Base-by-base conservation (phyloP, 2,113 vertebrate genomes). In the Callospermophilus lateralis region DNA sequence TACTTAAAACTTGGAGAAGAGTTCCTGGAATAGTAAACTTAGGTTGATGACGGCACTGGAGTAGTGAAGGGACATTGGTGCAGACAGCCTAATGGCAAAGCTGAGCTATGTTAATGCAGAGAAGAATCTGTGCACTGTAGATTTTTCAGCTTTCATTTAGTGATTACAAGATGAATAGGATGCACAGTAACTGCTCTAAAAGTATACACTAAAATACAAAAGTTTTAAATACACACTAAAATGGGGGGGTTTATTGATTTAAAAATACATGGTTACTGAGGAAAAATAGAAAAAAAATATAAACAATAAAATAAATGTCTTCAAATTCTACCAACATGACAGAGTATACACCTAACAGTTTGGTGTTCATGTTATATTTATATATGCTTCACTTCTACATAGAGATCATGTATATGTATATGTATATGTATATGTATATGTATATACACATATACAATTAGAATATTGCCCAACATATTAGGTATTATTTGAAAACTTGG, bases 61-160 rank as follows among this genome's bases (percentile, higher is more conserved):
- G 68, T 77, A 92, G 48, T 37, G 78, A 95, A 95, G 32, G 63
- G 84, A 84, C 65, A 86, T 84, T 79, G 34, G 88, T 87, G 72
- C 86, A 93, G 95, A 97, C 97, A 96, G 95, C 86, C 34, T 89
- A 95, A 97, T 97, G 92, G 86, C 48, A 6, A 13, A 89, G 67
- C 28, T 8, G 15, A 55, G 68, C 79, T 91, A 87, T 92, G 77
- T 51, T 79, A 95, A 78, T 67, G 67, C 0, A 34, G 51, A 87
- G 8, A 87, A 34, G 37, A 63, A 34, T 1, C 30, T 48, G 1
- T 20, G 3, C 77, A 67, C n/a, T 32, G 2, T 67, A 74, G 28
- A 30, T 72, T 37, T 10, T 90, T 84, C 30, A 77, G 26, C 16
- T 55, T 95, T 80, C 81, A 53, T 51, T 96, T 67, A 74, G 67